Evolutionary conservation across 2,797 vertebrate species (phyloP), one percentile per base, ranked within the genome.

Genomic region (Sebastiscus tertius): DNA sequence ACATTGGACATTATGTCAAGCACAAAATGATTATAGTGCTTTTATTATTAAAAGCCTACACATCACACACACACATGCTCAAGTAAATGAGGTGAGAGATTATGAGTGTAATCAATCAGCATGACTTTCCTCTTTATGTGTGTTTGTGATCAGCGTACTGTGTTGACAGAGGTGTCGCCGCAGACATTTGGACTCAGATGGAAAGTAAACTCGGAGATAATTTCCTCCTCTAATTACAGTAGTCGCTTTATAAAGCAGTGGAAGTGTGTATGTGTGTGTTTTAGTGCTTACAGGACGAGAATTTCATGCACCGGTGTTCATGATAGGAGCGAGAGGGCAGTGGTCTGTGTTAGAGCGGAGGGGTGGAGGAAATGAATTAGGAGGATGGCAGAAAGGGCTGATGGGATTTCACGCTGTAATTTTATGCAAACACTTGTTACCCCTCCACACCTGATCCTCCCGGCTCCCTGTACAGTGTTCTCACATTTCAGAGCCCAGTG

Each of bases 401-500:
- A 86, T 84, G 66, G 73, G 68, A 80, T 82, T 29, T 81, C 56
- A 42, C 52, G 42, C 52, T 69, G 71, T 85, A 77, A 88, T 91
- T 83, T 46, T 73, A 85, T 92, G 80, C 73, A 77, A 82, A 87
- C 56, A 80, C 39, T 67, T 64, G 58, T 87, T 55, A n/a, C 61
- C 33, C 39, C 59, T 70, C 49, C 75, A 69, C 87, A 89, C 77
- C 73, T 87, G 84, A 79, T 82, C 77, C 79, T 76, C 56, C 56
- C 12, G 0, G 60, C 54, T 74, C 77, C 66, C 54, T 87, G 22
- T 56, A 36, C 74, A 59, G 34, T 61, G 42, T 59, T 80, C 55
- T 76, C 71, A 88, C 75, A 70, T 87, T 85, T 89, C 27, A 83
- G 64, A 86, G 74, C 83, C 59, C 75, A 78, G 70, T 77, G 60